Evolutionary conservation across 1,140 invertebrate species (phyloP), one percentile per base, ranked within the genome.

Genomic region (Zaprionus tsacasi): DNA sequence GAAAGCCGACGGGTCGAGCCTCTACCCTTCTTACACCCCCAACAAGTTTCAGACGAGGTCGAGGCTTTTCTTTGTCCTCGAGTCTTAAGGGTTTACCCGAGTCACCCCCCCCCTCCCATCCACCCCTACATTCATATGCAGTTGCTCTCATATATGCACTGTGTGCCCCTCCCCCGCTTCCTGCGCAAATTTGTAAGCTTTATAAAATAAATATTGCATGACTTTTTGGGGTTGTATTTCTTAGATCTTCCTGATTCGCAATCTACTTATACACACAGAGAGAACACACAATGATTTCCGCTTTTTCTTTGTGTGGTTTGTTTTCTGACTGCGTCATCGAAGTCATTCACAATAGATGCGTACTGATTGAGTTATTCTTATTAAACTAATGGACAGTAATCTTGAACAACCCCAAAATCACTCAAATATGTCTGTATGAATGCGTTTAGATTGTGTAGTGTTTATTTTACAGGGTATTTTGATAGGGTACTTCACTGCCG

Each of bases 111-210:
- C 21, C 21, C 21, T 21, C 21, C 21, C 1, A 21, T 66, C 57
- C 70, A 52, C 75, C 54, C 70, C 55, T 48, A 55, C 55, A 72
- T 67, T 66, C 74, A 67, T 61, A 61, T 61, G 63, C 17, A 63
- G 35, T 50, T 25, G 38, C 40, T 45, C 33, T 66, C 27, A 50
- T 50, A 50, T 25, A 21, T 50, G 45, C 45, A 50, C 10, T 50
- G 10, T 15, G 3, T 5, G 30, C 30, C 30, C 68, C 10, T 55
- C n/a, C 67, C 55, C 58, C 60, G 6, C 21, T 10, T 25, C 50
- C 5, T 78, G 73, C 70, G 58, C 70, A 88, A 87, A 87, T 88
- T 87, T 87, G 80, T 87, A 72, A 83, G 83, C 73, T 87, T 87
- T 83, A 70, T 87, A 88, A 89, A 87, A 78, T 83, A 83, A 89